These are phyloP conservation scores for Listronotus oregonensis DNA, from an alignment of 1,140 invertebrate species.

Conservation along the genomic window DNA sequence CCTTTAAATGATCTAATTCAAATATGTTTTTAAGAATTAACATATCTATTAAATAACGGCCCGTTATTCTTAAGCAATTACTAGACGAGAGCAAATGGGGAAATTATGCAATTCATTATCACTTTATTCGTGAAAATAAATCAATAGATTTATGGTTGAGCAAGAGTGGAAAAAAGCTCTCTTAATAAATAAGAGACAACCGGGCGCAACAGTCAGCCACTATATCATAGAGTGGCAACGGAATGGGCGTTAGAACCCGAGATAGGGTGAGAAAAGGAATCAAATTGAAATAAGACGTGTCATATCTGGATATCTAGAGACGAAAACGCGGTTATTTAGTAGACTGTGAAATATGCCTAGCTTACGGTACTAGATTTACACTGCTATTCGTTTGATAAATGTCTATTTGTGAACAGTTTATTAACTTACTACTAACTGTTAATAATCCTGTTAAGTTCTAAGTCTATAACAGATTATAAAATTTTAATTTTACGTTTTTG, in stretches of 20 bases:
- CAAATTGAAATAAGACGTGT: conserved; percentile 41
- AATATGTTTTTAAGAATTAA: background rate
- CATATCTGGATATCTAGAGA: conserved; percentile 31
- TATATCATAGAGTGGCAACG: conserved; percentile 34
- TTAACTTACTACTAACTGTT: conserved; percentile 2
- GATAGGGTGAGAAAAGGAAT: conserved; percentile 39
- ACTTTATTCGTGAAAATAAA: conserved; percentile 22
- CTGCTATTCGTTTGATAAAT: conserved; percentile 19
- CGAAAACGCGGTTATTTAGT: conserved; percentile 29
- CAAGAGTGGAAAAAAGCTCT: conserved; percentile 20
- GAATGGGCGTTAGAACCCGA: conserved; percentile 34
- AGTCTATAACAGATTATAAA: no score
- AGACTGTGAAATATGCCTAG: conserved; percentile 28
- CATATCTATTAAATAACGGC: background rate
- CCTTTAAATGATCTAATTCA: background rate
- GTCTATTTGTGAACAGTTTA: conserved; percentile 16
- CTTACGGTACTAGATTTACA: conserved; percentile 30
- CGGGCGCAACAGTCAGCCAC: conserved; percentile 36
- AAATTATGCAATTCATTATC: conserved; percentile 34
- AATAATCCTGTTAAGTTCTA: no score
- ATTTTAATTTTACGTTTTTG: no score
- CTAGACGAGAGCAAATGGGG: conserved; percentile 9
- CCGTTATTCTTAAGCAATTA: conserved; percentile 12
- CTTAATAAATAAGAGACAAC: conserved; percentile 38
- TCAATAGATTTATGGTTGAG: conserved; percentile 29